Evolutionary conservation across 2,888 invertebrate genomes (phyloP), one percentile per base, ranked within the genome.

Genomic region (Drosophila longiperda): DNA sequence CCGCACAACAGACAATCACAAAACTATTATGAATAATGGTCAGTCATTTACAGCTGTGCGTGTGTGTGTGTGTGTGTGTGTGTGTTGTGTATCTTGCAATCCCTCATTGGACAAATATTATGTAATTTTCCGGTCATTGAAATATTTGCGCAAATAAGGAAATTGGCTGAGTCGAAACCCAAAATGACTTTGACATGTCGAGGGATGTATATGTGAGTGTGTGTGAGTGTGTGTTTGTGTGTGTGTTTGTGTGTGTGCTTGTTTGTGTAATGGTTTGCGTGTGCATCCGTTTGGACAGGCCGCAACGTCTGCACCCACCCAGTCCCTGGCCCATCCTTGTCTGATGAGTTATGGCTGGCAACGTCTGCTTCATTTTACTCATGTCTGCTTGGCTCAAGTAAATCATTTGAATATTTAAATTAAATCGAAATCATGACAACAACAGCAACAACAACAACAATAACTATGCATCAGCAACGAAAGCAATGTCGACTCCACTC

Each of bases 61-160:
- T 20, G 23, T 45, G 32, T 20, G 34, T 32, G 15, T 54, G 33
- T 32, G 7, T 20, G 26, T 53, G 11, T 52, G 38, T 36, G 17
- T 57, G 33, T 57, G 20, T 45, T 67, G 61, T 74, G 62, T 64
- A 32, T 45, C 26, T 55, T 62, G 60, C 75, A 75, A 75, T 67
- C 70, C 64, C 67, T 71, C 75, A 67, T 82, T 73, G 85, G 85
- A 78, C 82, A 84, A 89, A 89, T 83, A 89, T 79, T 89, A 82
- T 87, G 85, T 91, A 91, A 91, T 92, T 92, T 91, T 92, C 91
- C 91, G 91, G 91, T 89, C 91, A 89, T 85, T 91, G 91, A 88
- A 88, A 83, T 86, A 87, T 81, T 85, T 88, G 87, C 76, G 66
- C 87, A 87, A 86, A 87, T 86, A 83, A 84, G 91, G 91, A 90